These are phyloP conservation scores for Blastobasis adustella DNA, from an alignment of 2,888 invertebrate genomes.

Conservation along the genomic window DNA sequence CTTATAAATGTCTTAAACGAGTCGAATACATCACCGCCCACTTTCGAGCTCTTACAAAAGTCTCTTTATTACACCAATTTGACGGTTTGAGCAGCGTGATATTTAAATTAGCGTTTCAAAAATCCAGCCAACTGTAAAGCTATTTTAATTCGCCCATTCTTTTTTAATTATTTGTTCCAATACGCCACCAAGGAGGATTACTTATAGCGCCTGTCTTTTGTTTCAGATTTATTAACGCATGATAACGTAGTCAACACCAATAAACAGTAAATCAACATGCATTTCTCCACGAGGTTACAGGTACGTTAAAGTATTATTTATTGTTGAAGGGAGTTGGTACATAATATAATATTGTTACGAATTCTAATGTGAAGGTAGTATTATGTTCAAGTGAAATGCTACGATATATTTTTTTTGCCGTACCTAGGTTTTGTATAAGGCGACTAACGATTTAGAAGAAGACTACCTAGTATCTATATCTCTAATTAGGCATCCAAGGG, in stretches of 20 bases:
- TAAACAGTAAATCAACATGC: slow-evolving; percentile 33
- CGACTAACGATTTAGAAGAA: too few species aligned
- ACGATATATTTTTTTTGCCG: too few species aligned
- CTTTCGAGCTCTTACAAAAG: slow-evolving; percentile 18
- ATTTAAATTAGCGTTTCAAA: slow-evolving; percentile 22
- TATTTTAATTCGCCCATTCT: not conserved
- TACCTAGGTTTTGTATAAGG: too few species aligned
- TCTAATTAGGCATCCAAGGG: too few species aligned
- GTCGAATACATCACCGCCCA: not conserved
- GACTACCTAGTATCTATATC: too few species aligned
- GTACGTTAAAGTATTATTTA: slow-evolving; percentile 27
- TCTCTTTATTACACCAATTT: slow-evolving; percentile 25
- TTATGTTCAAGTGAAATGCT: too few species aligned
- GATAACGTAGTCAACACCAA: slow-evolving; percentile 33
- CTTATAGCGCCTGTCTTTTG: slow-evolving; percentile 22
- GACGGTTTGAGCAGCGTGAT: slow-evolving; percentile 19
- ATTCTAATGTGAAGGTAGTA: too few species aligned
- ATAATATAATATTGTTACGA: too few species aligned
- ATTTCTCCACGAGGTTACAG: slow-evolving; percentile 47
- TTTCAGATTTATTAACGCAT: slow-evolving; percentile 43
- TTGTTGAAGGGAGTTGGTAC: too few species aligned
- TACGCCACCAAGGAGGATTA: not conserved
- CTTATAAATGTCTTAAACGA: too few species aligned
- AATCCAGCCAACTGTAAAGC: slow-evolving; percentile 1
- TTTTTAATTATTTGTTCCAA: not conserved